phyloP scores from a whole-genome alignment of 2,888 invertebrate species.

The Junonia oenone region DNA sequence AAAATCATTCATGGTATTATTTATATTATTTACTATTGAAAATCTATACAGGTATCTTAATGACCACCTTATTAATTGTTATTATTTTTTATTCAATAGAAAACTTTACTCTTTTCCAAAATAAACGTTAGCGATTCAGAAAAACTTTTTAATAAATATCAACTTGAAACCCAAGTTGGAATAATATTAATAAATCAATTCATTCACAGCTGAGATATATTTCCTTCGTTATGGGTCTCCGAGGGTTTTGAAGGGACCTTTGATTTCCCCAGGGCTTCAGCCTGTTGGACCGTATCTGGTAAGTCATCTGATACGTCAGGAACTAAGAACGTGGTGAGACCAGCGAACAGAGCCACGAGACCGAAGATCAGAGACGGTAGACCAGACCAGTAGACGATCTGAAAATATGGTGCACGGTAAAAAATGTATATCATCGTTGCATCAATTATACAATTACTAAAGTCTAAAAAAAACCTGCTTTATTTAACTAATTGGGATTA shows the following conservation, averaged over 20 bases:
- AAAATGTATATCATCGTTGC: no score
- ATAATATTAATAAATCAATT: slow-evolving; percentile 5
- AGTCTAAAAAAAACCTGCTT: no score
- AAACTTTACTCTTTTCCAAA: background rate
- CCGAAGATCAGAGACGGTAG: slow-evolving; percentile 58
- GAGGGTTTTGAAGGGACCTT: slow-evolving; percentile 19
- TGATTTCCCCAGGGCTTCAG: slow-evolving; percentile 48
- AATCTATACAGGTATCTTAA: no score
- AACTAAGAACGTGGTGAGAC: slow-evolving; percentile 50
- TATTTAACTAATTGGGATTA: no score
- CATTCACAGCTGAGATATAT: slow-evolving; percentile 2
- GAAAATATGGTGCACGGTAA: background rate
- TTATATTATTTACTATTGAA: no score
- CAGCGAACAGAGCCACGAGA: slow-evolving; percentile 46
- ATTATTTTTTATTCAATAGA: no score
- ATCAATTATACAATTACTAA: no score
- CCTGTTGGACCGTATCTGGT: slow-evolving; percentile 59
- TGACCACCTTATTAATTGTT: no score
- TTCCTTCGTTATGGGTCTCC: slow-evolving; percentile 11
- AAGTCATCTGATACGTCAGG: slow-evolving; percentile 53
- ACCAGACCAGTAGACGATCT: slow-evolving; percentile 50
- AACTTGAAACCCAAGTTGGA: background rate
- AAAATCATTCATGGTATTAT: no score
- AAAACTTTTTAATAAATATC: background rate
- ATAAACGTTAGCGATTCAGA: background rate